Conservation (phyloP, 30 jellyfish, hydroid and myxozoan genomes). For the Kudoa iwatai region DNA sequence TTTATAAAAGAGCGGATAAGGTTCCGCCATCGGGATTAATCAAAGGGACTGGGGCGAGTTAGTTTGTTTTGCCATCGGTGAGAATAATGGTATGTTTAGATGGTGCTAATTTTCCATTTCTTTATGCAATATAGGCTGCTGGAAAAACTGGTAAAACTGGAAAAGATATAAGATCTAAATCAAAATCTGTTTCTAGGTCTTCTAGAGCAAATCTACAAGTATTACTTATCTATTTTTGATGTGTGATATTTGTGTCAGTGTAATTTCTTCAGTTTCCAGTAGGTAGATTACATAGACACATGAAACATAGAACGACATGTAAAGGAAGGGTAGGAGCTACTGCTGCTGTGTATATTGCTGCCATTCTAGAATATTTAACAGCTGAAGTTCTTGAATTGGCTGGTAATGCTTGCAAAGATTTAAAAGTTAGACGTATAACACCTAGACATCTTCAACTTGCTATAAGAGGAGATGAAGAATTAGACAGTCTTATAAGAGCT, state of each 20-base stretch:
- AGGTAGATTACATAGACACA: constrained; percentile 66
- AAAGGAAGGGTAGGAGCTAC: constrained; percentile 94
- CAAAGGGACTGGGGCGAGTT: no score
- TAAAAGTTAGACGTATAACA: constrained; percentile 58
- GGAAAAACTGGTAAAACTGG: constrained; percentile 99
- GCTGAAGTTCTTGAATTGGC: constrained; percentile 88
- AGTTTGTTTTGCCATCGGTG: no score
- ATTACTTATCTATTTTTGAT: background rate
- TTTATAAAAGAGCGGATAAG: no score
- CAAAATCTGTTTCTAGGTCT: constrained; percentile 67
- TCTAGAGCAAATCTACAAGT: constrained; percentile 91
- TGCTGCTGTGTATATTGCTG: constrained; percentile 94
- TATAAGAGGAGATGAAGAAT: constrained; percentile 81
- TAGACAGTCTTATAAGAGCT: constrained; percentile 51
- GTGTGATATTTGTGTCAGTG: background rate
- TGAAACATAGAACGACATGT: constrained; percentile 53
- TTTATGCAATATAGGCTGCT: constrained; percentile 88
- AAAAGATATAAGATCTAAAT: constrained; percentile 62
- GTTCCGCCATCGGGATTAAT: no score
- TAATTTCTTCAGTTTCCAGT: constrained; percentile 37
- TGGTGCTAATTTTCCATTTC: no score
- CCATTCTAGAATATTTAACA: constrained; percentile 47
- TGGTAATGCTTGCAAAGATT: constrained; percentile 84
- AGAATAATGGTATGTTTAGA: no score
- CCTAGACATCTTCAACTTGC: constrained; percentile 89